These are phyloP conservation scores for Orcinus orca DNA, from an alignment of 2,113 vertebrate species.

Conservation along the genomic window DNA sequence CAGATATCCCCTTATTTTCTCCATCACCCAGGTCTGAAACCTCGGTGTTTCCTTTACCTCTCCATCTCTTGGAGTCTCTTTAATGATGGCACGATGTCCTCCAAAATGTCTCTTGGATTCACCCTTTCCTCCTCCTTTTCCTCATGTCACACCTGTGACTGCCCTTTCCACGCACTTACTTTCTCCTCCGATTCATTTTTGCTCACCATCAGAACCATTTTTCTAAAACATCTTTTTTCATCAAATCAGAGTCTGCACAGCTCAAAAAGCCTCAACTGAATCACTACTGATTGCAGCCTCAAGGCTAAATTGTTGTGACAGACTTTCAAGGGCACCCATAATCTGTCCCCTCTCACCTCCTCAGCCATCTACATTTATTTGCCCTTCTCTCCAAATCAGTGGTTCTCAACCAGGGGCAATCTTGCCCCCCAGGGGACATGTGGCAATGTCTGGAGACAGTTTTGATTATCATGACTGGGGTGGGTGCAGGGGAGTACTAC, in stretches of 20 bases:
- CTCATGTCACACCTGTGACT: background rate
- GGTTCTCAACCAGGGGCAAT: background rate
- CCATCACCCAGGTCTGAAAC: background rate
- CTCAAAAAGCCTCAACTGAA: background rate
- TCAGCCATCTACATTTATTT: background rate
- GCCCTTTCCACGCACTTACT: background rate
- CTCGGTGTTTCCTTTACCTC: background rate
- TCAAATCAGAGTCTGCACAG: background rate
- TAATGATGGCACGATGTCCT: background rate
- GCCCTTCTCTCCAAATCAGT: background rate
- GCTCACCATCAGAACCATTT: background rate
- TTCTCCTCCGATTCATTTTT: background rate
- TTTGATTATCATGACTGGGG: background rate
- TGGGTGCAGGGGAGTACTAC: background rate
- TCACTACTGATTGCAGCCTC: background rate
- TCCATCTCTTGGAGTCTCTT: background rate
- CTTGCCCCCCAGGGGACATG: background rate
- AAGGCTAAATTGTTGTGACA: background rate
- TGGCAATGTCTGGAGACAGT: background rate
- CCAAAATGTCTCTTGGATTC: background rate
- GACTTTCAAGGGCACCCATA: background rate
- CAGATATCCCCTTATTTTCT: background rate
- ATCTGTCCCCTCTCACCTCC: background rate
- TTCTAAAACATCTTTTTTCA: background rate
- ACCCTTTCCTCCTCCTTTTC: background rate